phyloP scores from a whole-genome alignment of 2,797 vertebrate genomes.

The Xenentodon cancila region DNA sequence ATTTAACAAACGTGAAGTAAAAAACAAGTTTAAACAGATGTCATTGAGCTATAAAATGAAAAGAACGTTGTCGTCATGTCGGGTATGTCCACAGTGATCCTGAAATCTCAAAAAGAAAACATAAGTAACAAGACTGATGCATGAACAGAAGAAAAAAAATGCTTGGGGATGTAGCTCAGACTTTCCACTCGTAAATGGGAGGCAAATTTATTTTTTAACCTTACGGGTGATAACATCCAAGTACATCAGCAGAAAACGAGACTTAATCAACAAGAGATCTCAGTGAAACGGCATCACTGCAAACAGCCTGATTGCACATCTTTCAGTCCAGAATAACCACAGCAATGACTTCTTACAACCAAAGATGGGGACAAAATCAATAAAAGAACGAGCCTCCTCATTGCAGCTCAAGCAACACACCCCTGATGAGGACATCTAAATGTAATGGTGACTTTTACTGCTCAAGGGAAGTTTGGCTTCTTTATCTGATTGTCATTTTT shows the following conservation, averaged over 20 bases:
- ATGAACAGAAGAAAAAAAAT: background rate
- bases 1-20: no score
- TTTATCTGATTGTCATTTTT: slow-evolving; percentile 50
- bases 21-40: no score
- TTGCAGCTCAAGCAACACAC: slow-evolving; percentile 13
- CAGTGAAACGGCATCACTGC: slow-evolving; percentile 9
- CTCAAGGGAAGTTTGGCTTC: slow-evolving; percentile 23
- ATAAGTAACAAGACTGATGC: background rate
- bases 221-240: slow-evolving; percentile 5
- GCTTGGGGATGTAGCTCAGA: background rate
- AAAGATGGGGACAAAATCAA: slow-evolving; percentile 46
- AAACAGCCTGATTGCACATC: slow-evolving; percentile 14
- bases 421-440: slow-evolving; percentile 45
- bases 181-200: slow-evolving; percentile 6
- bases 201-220: slow-evolving; percentile 7
- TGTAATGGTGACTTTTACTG: slow-evolving; percentile 29
- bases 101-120: no score
- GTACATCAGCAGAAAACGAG: slow-evolving; percentile 12
- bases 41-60: no score
- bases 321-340: slow-evolving; percentile 11
- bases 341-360: slow-evolving; percentile 47
- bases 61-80: no score
- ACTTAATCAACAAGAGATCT: slow-evolving; percentile 12
- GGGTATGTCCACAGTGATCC: no score
- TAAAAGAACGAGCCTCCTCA: slow-evolving; percentile 28